Evolutionary conservation across 2,113 vertebrate species (phyloP).

Genomic region (Arothron firmamentum): DNA sequence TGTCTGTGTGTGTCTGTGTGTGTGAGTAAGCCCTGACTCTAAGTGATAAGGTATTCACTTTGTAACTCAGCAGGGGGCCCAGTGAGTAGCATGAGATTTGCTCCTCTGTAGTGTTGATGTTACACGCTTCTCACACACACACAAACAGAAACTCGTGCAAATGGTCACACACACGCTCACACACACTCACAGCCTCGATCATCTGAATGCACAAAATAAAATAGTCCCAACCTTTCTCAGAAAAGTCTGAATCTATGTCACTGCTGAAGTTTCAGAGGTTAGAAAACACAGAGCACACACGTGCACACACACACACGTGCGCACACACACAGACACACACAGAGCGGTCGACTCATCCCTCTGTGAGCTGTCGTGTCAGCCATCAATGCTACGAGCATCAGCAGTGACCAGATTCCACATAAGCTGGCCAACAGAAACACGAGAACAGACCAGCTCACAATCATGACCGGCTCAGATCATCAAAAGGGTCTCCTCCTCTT

Average conservation of each 20-base stretch:
- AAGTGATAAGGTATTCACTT: slow-evolving; percentile 74
- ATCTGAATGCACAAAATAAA: slow-evolving; percentile 25
- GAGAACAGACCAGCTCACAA: slow-evolving; percentile 69
- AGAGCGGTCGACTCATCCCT: slow-evolving; percentile 35
- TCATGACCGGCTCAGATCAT: slow-evolving; percentile 74
- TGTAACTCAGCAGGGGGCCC: slow-evolving; percentile 63
- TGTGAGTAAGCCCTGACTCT: slow-evolving; percentile 61
- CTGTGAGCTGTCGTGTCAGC: slow-evolving; percentile 54
- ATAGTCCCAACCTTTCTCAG: slow-evolving; percentile 24
- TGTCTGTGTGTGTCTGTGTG: slow-evolving; percentile 26
- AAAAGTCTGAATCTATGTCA: slow-evolving; percentile 33
- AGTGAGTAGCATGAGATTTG: slow-evolving; percentile 51
- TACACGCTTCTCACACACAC: slow-evolving; percentile 24
- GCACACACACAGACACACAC: slow-evolving; percentile 8
- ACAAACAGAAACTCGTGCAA: slow-evolving; percentile 21
- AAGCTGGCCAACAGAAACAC: slow-evolving; percentile 72
- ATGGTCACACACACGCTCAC: background rate
- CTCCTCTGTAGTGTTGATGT: slow-evolving; percentile 47
- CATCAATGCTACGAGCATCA: slow-evolving; percentile 62
- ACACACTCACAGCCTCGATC: slow-evolving; percentile 6
- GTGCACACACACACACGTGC: background rate
- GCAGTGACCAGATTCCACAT: slow-evolving; percentile 60
- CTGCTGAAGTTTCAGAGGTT: slow-evolving; percentile 16
- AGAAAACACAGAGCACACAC: background rate
- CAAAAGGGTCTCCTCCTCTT: slow-evolving; percentile 49